Percentiles rank a stretch among this genome's conserved stretches.
phyloP scores from a whole-genome alignment of 2,888 invertebrate genomes.

The Lamellibrachia columna region DNA sequence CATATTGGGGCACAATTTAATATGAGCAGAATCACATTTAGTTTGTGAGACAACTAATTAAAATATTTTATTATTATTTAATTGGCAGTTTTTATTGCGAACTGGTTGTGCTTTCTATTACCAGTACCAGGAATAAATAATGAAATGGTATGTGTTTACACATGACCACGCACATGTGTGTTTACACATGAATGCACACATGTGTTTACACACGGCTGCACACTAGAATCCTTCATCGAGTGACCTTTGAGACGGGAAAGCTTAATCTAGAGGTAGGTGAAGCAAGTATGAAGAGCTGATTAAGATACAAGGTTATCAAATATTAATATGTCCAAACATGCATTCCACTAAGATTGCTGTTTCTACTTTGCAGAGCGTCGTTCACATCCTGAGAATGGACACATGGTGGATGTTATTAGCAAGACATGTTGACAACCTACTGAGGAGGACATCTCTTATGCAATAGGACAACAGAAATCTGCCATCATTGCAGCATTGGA shows the following conservation, averaged over 20 bases:
- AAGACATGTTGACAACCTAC: neutral
- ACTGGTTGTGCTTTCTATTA: too few relatives aligned
- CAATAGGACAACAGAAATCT: neutral
- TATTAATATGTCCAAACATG: neutral
- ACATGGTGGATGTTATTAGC: neutral
- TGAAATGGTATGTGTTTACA: neutral
- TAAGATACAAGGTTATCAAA: neutral
- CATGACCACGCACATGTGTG: neutral
- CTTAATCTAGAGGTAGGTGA: neutral
- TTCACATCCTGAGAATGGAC: neutral
- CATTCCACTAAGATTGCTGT: neutral
- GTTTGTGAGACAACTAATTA: too few relatives aligned
- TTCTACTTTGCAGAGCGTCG: neutral
- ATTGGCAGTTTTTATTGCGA: too few relatives aligned
- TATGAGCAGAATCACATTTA: too few relatives aligned
- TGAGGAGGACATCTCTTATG: neutral
- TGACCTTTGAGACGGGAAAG: neutral
- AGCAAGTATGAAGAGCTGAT: neutral
- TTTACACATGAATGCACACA: neutral
- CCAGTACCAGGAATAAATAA: neutral
- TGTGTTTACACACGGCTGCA: neutral
- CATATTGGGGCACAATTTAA: too few relatives aligned
- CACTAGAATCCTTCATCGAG: neutral
- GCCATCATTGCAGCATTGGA: neutral
- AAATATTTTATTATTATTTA: too few relatives aligned